Evolutionary conservation across 2,113 vertebrate species (phyloP), one percentile per base, ranked within the genome.

Genomic region (Eclectus roratus): DNA sequence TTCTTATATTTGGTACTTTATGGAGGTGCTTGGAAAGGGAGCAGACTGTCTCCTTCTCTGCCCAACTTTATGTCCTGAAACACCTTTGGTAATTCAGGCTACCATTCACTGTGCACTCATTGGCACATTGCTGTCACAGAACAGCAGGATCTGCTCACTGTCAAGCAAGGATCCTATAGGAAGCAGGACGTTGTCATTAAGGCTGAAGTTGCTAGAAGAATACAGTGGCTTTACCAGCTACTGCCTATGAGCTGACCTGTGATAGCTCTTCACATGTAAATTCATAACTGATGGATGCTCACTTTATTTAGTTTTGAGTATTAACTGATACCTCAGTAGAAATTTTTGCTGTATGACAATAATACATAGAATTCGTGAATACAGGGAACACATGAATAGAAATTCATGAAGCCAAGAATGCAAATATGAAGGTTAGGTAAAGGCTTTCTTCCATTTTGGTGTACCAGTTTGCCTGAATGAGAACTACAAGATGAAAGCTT

Each of bases 261-360:
- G 24, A 41, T 5, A 55, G 19, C 12, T 27, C 28, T 44, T 89
- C 53, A 14, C 5, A 1, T 3, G 11, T 29, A 3, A 2, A 2
- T 63, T 66, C 41, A 28, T 66, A 65, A 69, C 3, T 1, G 2
- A 63, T 24, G 14, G 46, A 49, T 2, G 2, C 2, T 80, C 25
- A 18, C 6, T 16, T 81, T 46, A 53, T 71, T 58, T 41, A 56
- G 4, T 28, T 84, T 89, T 80, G n/a, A 49, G 21, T 77, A 17
- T 29, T 82, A 68, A 78, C 7, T 56, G 31, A 73, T 17, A 56
- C 7, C 3, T 50, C 37, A 35, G 6, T 9, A 85, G 24, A 81
- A 73, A 37, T 8, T 80, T 2, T 44, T 21, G 7, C 28, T 69
- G 18, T 33, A 55, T 33, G 53, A 29, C 53, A 33, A 55, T 55